These are phyloP conservation scores for Montipora efflorescens DNA, from an alignment of 64 coral and sea anemone species.

Conservation along the genomic window DNA sequence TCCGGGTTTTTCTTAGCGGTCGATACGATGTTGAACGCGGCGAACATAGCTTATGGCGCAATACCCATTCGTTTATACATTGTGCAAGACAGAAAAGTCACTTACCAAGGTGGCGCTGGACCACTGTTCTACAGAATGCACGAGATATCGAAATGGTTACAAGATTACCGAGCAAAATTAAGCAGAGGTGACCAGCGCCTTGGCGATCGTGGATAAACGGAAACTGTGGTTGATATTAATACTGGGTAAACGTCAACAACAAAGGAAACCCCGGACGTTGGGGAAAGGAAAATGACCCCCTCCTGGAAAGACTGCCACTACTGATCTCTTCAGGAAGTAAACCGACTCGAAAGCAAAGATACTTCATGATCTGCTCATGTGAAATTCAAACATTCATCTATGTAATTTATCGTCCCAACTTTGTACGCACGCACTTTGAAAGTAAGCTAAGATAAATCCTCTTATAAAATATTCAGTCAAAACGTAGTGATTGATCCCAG, in stretches of 20 bases:
- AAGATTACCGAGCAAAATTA: slow-evolving; percentile 6
- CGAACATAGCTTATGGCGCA: slow-evolving; percentile 87
- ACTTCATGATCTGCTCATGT: not conserved
- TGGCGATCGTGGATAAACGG: not conserved
- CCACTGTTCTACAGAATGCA: slow-evolving; percentile 70
- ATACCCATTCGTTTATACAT: slow-evolving; percentile 86
- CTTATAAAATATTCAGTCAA: not conserved
- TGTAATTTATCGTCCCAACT: not conserved
- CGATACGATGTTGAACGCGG: slow-evolving; percentile 80
- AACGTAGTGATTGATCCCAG: not conserved
- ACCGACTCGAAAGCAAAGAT: not conserved
- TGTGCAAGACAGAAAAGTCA: slow-evolving; percentile 40
- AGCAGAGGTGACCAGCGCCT: not conserved
- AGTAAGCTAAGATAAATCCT: not conserved
- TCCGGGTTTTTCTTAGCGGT: slow-evolving; percentile 41
- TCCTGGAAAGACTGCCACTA: not conserved
- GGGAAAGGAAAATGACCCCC: not conserved
- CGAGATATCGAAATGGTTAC: slow-evolving; percentile 66
- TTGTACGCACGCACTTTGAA: not conserved
- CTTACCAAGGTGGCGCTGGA: slow-evolving; percentile 78
- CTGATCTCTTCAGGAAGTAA: not conserved
- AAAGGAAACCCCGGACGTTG: not conserved
- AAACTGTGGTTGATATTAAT: not conserved
- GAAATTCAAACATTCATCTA: not conserved
- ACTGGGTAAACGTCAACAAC: not conserved